Evolutionary conservation across 1,140 invertebrate genomes (phyloP).

Genomic region (Schmidtea mediterranea): DNA sequence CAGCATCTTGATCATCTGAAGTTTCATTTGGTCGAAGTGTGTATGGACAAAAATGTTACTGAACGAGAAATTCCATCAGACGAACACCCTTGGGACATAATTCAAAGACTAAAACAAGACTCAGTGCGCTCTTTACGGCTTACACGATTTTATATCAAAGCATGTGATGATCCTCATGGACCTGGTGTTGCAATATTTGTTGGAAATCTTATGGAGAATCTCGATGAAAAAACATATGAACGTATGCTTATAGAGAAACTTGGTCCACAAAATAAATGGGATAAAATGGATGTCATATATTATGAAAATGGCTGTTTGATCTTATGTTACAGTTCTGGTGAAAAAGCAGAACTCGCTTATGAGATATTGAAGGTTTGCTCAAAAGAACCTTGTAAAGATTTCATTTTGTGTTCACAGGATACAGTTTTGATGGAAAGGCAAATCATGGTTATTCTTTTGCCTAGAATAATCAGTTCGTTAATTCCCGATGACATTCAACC

Average conservation of each 20-base stretch:
- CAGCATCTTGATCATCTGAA: slow-evolving; percentile 32
- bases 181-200: slow-evolving; percentile 83
- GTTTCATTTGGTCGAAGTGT: slow-evolving; percentile 67
- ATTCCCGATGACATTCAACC: slow-evolving; percentile 44
- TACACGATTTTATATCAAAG: slow-evolving; percentile 86
- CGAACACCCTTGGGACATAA: slow-evolving; percentile 73
- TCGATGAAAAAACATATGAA: slow-evolving; percentile 87
- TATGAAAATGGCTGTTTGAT: slow-evolving; percentile 92
- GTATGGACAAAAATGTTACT: slow-evolving; percentile 71
- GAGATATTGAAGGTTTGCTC: slow-evolving; percentile 70
- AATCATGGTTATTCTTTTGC: slow-evolving; percentile 75
- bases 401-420: slow-evolving; percentile 62
- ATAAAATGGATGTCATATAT: slow-evolving; percentile 75
- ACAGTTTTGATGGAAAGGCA: slow-evolving; percentile 82
- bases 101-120: slow-evolving; percentile 44
- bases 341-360: slow-evolving; percentile 61
- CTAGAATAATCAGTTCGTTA: slow-evolving; percentile 35
- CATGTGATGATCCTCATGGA: slow-evolving; percentile 81
- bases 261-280: slow-evolving; percentile 74
- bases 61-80: slow-evolving; percentile 55
- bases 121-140: slow-evolving; percentile 89
- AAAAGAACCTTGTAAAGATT: too few relatives aligned
- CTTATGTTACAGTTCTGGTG: slow-evolving; percentile 71
- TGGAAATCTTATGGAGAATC: slow-evolving; percentile 75
- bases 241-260: slow-evolving; percentile 78